Evolutionary conservation across 2,113 vertebrate species (phyloP).

Genomic region (Chaetodon trifascialis): DNA sequence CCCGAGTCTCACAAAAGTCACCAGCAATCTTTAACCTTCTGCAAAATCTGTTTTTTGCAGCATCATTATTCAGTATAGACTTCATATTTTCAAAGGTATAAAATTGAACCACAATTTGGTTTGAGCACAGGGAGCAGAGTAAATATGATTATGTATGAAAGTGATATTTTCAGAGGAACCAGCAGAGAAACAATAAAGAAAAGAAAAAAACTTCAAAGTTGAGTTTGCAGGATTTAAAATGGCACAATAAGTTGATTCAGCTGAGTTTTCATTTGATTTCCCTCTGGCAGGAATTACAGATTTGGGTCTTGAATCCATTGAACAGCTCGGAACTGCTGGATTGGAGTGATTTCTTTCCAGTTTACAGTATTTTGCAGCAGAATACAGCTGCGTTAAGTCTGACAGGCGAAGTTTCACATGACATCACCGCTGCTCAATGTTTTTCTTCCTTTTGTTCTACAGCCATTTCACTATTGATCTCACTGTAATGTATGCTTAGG

Average conservation of each 20-base stretch:
- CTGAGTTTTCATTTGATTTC: conserved; percentile 18
- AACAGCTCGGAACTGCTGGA: neutral
- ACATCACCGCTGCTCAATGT: conserved; percentile 2
- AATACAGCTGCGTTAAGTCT: conserved; percentile 9
- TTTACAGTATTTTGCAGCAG: neutral
- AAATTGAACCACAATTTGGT: conserved; percentile 46
- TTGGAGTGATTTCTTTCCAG: neutral
- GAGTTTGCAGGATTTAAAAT: conserved; percentile 6
- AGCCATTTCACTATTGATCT: conserved; percentile 22
- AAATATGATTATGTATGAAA: conserved; percentile 21
- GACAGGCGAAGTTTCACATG: neutral
- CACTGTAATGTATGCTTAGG: neutral
- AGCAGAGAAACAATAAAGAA: neutral
- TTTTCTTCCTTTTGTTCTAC: conserved; percentile 18
- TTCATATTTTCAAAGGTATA: conserved; percentile 25
- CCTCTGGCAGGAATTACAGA: neutral
- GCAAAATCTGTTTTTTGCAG: conserved; percentile 32
- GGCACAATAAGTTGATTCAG: conserved; percentile 2
- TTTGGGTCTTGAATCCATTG: neutral
- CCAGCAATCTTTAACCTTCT: conserved; percentile 35
- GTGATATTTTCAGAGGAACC: conserved; percentile 12
- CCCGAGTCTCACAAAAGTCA: conserved; percentile 35
- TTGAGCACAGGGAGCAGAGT: neutral
- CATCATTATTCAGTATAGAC: conserved; percentile 46
- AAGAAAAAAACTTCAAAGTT: neutral